These are phyloP conservation scores for Drosophila pegasa DNA, from an alignment of 2,888 invertebrate species.

Conservation along the genomic window DNA sequence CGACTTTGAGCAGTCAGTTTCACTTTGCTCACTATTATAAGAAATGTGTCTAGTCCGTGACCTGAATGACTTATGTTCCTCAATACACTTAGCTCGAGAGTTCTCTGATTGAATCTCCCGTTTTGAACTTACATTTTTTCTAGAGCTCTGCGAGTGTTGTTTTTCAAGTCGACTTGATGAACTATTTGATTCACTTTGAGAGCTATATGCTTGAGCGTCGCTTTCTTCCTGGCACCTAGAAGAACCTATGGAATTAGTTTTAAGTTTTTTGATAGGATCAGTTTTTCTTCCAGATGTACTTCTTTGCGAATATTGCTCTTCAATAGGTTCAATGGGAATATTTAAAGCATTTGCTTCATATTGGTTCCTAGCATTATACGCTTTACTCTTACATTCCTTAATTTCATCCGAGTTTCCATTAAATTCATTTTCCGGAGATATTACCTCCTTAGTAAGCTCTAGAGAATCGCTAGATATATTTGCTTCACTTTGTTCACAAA, in stretches of 20 bases:
- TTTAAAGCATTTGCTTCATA: background rate
- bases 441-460: background rate
- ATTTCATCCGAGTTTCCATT: background rate
- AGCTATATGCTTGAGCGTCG: background rate
- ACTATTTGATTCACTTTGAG: background rate
- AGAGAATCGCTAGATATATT: background rate
- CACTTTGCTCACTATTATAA: background rate
- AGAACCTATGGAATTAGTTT: background rate
- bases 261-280: background rate
- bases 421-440: too few relatives aligned
- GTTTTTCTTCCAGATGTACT: too few relatives aligned
- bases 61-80: background rate
- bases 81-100: too few relatives aligned
- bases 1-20: background rate
- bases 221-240: background rate
- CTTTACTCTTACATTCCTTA: background rate
- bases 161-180: background rate
- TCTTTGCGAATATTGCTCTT: background rate
- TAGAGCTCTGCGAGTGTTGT: background rate
- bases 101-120: background rate
- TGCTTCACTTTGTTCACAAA: background rate
- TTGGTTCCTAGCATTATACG: background rate
- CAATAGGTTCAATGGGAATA: background rate
- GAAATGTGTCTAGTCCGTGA: fast-evolving
- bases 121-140: background rate